A percentile compares a stretch with the other conserved stretches of the same genome.
phyloP scores from a whole-genome alignment of 2,888 invertebrate species.

The Carcina quercana region DNA sequence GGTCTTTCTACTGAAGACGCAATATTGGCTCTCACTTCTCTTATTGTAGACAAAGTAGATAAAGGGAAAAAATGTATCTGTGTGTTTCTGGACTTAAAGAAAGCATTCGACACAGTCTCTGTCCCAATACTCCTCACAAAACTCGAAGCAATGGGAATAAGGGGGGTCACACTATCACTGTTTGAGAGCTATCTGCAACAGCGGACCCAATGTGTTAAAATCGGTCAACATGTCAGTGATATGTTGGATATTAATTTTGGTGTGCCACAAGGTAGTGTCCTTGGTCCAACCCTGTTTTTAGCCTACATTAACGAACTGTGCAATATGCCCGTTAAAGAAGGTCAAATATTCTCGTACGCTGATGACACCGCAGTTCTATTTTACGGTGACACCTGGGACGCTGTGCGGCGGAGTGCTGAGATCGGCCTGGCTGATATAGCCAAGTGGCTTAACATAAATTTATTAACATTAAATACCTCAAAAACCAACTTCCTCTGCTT shows the following conservation, averaged over 20 bases:
- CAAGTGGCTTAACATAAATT: no score
- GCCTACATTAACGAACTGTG: slow-evolving; percentile 1
- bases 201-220: not conserved
- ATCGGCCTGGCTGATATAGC: no score
- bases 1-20: slow-evolving; percentile 6
- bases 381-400: slow-evolving; percentile 1
- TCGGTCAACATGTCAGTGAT: not conserved
- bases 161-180: not conserved
- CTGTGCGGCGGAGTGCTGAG: slow-evolving; percentile 2
- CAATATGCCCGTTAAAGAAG: not conserved
- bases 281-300: slow-evolving; percentile 3
- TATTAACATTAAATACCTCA: no score
- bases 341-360: slow-evolving; percentile 1
- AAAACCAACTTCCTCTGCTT: no score
- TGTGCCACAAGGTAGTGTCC: slow-evolving; percentile 2
- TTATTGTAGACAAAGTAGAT: not conserved
- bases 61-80: slow-evolving; percentile 4
- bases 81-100: slow-evolving; percentile 4
- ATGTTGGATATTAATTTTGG: not conserved
- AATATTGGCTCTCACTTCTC: not conserved
- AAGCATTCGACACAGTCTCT: no score
- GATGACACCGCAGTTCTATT: slow-evolving; percentile 3
- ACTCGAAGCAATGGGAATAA: not conserved
- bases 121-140: no score
- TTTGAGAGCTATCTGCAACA: not conserved